phyloP scores from a whole-genome alignment of 1,140 invertebrate genomes.

The Aporrectodea caliginosa region DNA sequence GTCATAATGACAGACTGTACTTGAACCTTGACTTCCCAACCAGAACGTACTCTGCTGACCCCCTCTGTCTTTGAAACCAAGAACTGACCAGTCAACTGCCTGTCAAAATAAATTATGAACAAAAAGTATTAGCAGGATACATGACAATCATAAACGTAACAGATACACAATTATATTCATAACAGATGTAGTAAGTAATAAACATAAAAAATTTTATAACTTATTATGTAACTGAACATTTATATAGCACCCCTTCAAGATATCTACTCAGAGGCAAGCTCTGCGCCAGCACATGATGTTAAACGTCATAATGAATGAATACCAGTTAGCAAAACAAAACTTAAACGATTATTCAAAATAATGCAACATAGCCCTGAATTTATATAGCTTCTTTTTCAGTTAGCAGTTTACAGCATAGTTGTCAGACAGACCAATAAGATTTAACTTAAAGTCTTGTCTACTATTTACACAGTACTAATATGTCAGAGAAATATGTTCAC shows the following conservation, averaged over 20 bases:
- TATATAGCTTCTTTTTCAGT: too few species aligned
- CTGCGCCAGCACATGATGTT: neutral
- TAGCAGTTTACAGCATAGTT: too few species aligned
- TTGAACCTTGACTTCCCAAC: constrained; percentile 80
- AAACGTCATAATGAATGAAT: too few species aligned
- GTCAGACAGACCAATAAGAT: too few species aligned
- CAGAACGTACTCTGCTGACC: constrained; percentile 76
- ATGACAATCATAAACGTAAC: neutral
- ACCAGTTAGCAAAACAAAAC: too few species aligned
- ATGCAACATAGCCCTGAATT: too few species aligned
- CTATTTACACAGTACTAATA: neutral
- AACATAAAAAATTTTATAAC: neutral
- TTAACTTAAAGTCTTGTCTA: neutral
- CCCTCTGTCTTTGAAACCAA: constrained; percentile 70
- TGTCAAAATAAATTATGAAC: constrained; percentile 41
- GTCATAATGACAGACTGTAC: constrained; percentile 90
- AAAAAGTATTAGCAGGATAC: neutral
- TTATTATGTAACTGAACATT: too few species aligned
- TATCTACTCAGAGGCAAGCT: neutral
- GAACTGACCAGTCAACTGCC: constrained; percentile 68
- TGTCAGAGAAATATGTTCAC: neutral
- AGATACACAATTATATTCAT: neutral
- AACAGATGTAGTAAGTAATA: neutral
- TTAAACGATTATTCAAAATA: too few species aligned
- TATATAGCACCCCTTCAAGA: too few species aligned